Conservation (phyloP, 2,797 vertebrate genomes). For the Neomorphus geoffroyi region DNA sequence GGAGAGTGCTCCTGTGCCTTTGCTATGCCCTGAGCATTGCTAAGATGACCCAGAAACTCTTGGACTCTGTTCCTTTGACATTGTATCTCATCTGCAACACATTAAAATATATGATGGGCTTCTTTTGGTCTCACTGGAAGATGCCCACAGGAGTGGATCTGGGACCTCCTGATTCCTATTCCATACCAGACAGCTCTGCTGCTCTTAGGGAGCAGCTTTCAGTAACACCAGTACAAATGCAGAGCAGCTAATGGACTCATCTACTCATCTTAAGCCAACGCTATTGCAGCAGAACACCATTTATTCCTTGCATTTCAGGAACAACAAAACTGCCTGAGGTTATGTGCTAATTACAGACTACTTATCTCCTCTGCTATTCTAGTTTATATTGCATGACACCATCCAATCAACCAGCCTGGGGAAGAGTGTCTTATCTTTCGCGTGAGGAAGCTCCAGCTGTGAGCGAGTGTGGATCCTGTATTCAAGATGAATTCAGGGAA, state of each 20-base stretch:
- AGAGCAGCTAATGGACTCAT: background rate
- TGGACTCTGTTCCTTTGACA: background rate
- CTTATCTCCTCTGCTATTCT: background rate
- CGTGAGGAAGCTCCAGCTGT: background rate
- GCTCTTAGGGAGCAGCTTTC: background rate
- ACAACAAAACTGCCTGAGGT: background rate
- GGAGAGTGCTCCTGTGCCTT: background rate
- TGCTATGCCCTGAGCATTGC: background rate
- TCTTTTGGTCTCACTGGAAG: background rate
- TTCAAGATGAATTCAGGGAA: background rate
- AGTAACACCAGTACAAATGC: background rate
- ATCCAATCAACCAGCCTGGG: background rate
- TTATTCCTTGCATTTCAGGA: conserved; percentile 2
- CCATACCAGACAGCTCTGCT: background rate
- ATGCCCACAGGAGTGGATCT: background rate
- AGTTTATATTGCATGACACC: background rate
- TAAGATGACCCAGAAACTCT: background rate
- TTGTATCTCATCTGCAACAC: background rate
- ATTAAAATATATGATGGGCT: background rate
- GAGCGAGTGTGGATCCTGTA: background rate
- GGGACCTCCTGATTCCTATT: background rate
- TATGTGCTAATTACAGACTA: background rate
- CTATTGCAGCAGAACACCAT: background rate
- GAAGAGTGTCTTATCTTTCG: background rate
- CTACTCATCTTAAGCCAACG: background rate